Conservation (phyloP, 2,113 vertebrate species). For the Urocolius indicus region DNA sequence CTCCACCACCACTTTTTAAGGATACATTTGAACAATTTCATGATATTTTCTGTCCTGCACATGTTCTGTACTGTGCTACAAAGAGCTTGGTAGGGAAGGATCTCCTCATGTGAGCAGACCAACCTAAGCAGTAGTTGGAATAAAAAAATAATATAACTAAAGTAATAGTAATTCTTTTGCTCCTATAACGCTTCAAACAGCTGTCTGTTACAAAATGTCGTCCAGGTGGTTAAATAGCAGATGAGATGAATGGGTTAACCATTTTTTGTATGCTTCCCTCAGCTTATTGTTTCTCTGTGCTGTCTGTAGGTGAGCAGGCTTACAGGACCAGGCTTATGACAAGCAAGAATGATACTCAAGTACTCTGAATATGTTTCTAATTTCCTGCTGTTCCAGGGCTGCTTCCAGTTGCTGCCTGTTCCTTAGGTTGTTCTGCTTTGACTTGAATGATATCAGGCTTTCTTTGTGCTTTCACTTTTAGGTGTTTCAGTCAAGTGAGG, state of each 20-base stretch:
- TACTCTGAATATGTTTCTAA: conserved; percentile 6
- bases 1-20: neutral
- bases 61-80: neutral
- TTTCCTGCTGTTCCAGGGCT: conserved; percentile 16
- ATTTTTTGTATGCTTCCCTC: neutral
- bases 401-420: neutral
- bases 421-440: neutral
- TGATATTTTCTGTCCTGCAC: neutral
- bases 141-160: neutral
- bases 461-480: conserved; percentile 63
- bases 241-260: neutral
- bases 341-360: neutral
- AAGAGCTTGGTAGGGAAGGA: neutral
- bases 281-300: neutral
- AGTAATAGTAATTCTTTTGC: neutral
- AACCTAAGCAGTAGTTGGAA: neutral
- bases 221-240: neutral
- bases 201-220: neutral
- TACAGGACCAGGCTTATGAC: neutral
- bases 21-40: neutral
- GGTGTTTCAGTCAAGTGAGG: conserved; percentile 93
- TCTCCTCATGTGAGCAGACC: neutral
- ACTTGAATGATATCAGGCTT: neutral
- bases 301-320: neutral
- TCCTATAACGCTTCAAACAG: neutral